Evolutionary conservation across 2,888 invertebrate species (phyloP).

Genomic region (Parascotia fuliginaria): DNA sequence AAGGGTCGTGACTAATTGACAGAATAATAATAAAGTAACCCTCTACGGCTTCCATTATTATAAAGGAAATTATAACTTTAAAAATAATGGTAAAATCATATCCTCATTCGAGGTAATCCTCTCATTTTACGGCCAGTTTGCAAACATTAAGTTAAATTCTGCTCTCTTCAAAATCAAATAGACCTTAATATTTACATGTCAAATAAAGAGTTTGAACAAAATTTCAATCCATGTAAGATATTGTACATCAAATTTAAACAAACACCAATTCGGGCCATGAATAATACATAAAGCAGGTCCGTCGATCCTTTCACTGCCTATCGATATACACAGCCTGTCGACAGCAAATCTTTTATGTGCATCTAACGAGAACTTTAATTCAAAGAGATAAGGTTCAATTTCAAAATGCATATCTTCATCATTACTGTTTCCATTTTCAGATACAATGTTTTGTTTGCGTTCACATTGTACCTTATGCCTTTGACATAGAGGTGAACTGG

Average conservation of each 20-base stretch:
- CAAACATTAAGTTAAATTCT: constrained; percentile 18
- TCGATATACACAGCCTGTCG: constrained; percentile 49
- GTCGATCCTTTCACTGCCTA: constrained; percentile 59
- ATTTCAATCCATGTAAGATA: constrained; percentile 66
- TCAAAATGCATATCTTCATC: neutral
- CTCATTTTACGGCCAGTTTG: no score
- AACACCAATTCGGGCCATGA: constrained; percentile 73
- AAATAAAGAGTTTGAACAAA: constrained; percentile 45
- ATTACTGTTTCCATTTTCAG: constrained; percentile 5
- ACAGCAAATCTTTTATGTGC: constrained; percentile 28
- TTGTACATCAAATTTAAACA: constrained; percentile 77
- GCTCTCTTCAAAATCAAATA: constrained; percentile 26
- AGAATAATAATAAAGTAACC: no score
- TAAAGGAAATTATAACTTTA: no score
- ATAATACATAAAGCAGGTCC: constrained; percentile 66
- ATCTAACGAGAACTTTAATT: neutral
- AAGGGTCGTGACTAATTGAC: no score
- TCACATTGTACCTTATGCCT: constrained; percentile 3
- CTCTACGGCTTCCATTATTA: no score
- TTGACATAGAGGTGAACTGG: constrained; percentile 8
- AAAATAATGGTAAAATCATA: no score
- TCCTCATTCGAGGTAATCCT: no score
- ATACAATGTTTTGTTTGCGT: constrained; percentile 6
- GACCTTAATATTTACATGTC: constrained; percentile 23
- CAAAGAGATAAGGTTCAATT: constrained; percentile 1